These are phyloP conservation scores for Clarias magur DNA, from an alignment of 2,113 vertebrate genomes.

Conservation along the genomic window DNA sequence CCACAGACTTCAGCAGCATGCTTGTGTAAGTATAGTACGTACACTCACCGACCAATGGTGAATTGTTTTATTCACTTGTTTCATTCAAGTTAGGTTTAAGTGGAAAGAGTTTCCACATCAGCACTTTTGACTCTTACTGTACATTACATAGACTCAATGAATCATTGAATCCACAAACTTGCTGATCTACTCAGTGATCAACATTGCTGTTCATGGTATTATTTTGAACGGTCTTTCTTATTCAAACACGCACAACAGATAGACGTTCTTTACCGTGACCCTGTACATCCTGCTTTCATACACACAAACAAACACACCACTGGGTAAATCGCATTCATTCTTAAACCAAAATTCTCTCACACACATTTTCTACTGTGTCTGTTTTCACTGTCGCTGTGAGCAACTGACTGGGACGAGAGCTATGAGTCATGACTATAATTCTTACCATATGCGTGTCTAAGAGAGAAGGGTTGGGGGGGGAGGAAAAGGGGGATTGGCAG, in stretches of 20 bases:
- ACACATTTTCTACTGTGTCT: conserved; percentile 52
- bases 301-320: conserved; percentile 19
- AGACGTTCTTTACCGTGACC: background rate
- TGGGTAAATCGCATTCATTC: conserved; percentile 11
- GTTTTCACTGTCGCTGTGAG: conserved; percentile 70
- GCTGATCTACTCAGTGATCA: background rate
- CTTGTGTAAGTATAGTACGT: conserved; percentile 86
- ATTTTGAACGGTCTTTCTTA: conserved; percentile 13
- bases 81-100: background rate
- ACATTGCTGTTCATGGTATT: background rate
- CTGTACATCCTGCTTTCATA: background rate
- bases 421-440: conserved; percentile 76
- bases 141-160: no score
- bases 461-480: conserved; percentile 41
- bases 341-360: conserved; percentile 29
- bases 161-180: background rate
- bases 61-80: background rate
- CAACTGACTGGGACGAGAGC: conserved; percentile 63
- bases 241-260: background rate
- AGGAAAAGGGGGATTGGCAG: conserved; percentile 29
- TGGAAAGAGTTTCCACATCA: background rate
- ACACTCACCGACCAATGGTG: background rate
- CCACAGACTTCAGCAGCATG: conserved; percentile 87
- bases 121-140: background rate
- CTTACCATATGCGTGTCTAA: conserved; percentile 73